A percentile compares a stretch with the other conserved stretches of the same genome.
phyloP scores from a whole-genome alignment of 1,140 invertebrate species.

The Oryzaephilus surinamensis region DNA sequence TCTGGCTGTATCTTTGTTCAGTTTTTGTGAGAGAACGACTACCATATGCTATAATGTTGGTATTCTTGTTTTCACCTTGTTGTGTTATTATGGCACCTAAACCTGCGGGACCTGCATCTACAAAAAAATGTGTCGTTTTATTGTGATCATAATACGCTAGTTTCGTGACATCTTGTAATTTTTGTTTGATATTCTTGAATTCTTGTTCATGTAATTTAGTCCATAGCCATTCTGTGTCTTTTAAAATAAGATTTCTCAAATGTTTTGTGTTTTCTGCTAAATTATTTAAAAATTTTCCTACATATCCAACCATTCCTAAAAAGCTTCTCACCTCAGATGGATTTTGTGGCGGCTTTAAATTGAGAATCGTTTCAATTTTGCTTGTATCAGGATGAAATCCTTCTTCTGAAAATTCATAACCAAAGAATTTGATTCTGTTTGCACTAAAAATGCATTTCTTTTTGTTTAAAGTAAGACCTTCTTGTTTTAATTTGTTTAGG shows the following conservation, averaged over 20 bases:
- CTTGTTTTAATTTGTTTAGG: too few species aligned
- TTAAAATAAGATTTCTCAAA: not conserved
- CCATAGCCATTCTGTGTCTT: slow-evolving; percentile 4
- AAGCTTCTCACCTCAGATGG: slow-evolving; percentile 25
- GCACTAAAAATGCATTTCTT: too few species aligned
- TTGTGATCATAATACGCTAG: slow-evolving; percentile 5
- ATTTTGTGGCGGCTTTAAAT: slow-evolving; percentile 28
- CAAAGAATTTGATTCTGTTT: too few species aligned
- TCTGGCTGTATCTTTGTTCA: slow-evolving; percentile 41
- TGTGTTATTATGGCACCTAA: slow-evolving; percentile 6
- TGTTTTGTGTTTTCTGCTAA: slow-evolving; percentile 15
- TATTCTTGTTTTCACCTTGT: not conserved
- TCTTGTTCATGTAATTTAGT: not conserved
- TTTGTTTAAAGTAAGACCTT: too few species aligned
- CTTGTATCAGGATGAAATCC: slow-evolving; percentile 26
- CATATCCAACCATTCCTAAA: too few species aligned
- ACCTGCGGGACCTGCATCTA: slow-evolving; percentile 6
- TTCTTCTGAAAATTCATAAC: too few species aligned
- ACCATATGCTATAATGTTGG: slow-evolving; percentile 17
- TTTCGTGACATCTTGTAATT: slow-evolving; percentile 1
- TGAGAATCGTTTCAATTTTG: slow-evolving; percentile 32
- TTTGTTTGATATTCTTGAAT: slow-evolving; percentile 3
- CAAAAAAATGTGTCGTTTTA: not conserved
- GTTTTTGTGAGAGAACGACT: slow-evolving; percentile 37
- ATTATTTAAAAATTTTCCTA: slow-evolving; percentile 28